phyloP scores from a whole-genome alignment of 2,888 invertebrate species.

The Micropterix aruncella region DNA sequence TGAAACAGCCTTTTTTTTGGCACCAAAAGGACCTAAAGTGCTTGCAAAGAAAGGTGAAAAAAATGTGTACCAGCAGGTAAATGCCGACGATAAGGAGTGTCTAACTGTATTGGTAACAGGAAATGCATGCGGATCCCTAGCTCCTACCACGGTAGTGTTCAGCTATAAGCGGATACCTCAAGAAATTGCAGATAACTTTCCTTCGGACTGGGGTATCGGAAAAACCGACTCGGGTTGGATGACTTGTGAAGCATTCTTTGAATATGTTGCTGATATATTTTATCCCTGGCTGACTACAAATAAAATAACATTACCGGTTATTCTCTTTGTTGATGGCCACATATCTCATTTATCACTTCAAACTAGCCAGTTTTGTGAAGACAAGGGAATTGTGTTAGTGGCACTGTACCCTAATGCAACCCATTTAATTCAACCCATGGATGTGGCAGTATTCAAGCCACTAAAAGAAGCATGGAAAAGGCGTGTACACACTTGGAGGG shows the following conservation, averaged over 20 bases:
- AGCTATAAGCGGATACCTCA: slow-evolving; percentile 10
- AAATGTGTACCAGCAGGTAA: slow-evolving; percentile 12
- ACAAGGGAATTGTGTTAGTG: too few relatives aligned
- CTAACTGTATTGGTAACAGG: slow-evolving; percentile 12
- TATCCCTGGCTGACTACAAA: slow-evolving; percentile 18
- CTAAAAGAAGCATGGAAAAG: too few relatives aligned
- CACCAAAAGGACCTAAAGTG: slow-evolving; percentile 12
- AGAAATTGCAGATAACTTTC: slow-evolving; percentile 11
- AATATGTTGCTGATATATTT: slow-evolving; percentile 21
- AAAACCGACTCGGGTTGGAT: slow-evolving; percentile 24
- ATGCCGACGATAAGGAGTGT: too few relatives aligned
- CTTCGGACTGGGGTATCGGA: slow-evolving; percentile 18
- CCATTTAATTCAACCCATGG: too few relatives aligned
- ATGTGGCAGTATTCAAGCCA: too few relatives aligned
- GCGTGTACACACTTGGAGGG: too few relatives aligned
- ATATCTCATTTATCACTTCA: too few relatives aligned
- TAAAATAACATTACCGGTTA: slow-evolving; percentile 17
- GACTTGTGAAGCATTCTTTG: slow-evolving; percentile 20
- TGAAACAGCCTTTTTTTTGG: slow-evolving; percentile 13
- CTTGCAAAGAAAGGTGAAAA: slow-evolving; percentile 13
- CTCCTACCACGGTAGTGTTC: slow-evolving; percentile 10
- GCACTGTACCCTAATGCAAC: too few relatives aligned
- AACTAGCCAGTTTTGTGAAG: too few relatives aligned
- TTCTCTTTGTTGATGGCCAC: too few relatives aligned
- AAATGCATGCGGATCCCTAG: slow-evolving; percentile 11